These are phyloP conservation scores for Urocitellus parryii DNA, from an alignment of 2,113 vertebrate species.

Conservation along the genomic window DNA sequence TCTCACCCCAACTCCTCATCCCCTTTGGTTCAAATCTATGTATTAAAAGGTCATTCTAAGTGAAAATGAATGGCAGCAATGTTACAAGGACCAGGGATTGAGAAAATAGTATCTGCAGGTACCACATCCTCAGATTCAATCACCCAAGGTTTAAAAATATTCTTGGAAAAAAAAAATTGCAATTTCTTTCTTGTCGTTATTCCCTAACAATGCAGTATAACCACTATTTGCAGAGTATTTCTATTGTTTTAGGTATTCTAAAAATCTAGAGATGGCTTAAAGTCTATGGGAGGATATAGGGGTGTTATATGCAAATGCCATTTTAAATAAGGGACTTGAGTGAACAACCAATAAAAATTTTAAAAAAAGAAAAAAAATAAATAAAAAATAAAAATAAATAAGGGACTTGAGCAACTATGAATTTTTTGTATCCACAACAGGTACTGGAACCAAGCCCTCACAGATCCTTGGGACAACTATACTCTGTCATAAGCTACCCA, in stretches of 20 bases:
- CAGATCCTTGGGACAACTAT: background rate
- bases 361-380: too few relatives aligned
- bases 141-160: too few relatives aligned
- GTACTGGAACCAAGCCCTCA: background rate
- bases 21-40: background rate
- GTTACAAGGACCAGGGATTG: background rate
- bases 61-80: background rate
- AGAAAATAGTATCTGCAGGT: background rate
- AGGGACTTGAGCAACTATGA: background rate
- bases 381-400: too few relatives aligned
- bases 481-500: background rate
- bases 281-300: background rate
- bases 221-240: rapidly evolving
- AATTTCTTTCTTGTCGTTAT: background rate
- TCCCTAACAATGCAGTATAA: background rate
- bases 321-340: background rate
- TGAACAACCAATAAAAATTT: too few relatives aligned
- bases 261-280: background rate
- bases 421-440: background rate
- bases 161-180: background rate
- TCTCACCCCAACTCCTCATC: background rate
- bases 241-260: background rate
- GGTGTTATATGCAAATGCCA: background rate
- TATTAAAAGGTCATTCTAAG: background rate
- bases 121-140: background rate